Percentiles rank a stretch among this genome's conserved stretches.
phyloP scores from a whole-genome alignment of 2,797 vertebrate genomes.

The Crax fasciolata region DNA sequence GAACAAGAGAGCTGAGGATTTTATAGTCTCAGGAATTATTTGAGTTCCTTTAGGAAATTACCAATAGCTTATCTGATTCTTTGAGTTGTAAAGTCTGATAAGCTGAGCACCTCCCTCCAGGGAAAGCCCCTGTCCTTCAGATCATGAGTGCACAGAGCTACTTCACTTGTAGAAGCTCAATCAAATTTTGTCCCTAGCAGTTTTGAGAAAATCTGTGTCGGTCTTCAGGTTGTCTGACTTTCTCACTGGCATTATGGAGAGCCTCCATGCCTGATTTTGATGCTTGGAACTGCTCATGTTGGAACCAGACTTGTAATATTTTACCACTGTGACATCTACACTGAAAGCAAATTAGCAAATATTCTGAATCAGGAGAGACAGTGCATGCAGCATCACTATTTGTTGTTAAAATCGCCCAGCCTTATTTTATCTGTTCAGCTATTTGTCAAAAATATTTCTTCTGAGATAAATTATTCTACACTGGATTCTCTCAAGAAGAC shows the following conservation, averaged over 20 bases:
- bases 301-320: background rate
- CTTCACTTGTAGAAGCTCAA: background rate
- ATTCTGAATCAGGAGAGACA: background rate
- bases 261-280: background rate
- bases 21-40: background rate
- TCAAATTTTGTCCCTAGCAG: background rate
- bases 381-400: background rate
- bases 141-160: background rate
- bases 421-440: background rate
- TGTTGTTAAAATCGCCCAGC: background rate
- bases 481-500: background rate
- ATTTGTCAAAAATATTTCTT: background rate
- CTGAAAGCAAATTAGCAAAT: background rate
- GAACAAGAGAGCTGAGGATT: background rate
- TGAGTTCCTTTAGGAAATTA: constrained; percentile 25
- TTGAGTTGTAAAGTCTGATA: background rate
- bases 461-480: background rate
- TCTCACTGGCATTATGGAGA: fast-evolving
- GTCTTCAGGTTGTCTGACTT: background rate
- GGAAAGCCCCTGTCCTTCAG: background rate
- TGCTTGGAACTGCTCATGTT: background rate
- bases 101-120: background rate
- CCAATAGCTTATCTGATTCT: background rate
- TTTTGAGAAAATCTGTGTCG: background rate
- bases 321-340: background rate